These are phyloP conservation scores for Acanthochromis polyacanthus DNA, from an alignment of 2,113 vertebrate species.

Conservation along the genomic window DNA sequence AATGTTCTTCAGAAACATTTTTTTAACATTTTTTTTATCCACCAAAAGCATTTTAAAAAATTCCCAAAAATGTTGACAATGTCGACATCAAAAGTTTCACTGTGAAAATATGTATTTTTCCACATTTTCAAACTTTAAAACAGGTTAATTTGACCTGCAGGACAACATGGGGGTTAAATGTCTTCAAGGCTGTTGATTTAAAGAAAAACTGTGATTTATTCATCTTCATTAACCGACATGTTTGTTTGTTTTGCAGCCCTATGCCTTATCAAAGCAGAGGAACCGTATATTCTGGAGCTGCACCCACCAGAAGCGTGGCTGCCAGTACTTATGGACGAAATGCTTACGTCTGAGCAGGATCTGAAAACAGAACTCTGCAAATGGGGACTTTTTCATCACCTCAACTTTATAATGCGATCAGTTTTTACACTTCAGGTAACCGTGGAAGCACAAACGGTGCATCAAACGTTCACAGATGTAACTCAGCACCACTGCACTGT, in stretches of 20 bases:
- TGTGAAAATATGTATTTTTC: too few species aligned
- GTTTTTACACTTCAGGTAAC: neutral
- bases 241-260: slow-evolving; percentile 58
- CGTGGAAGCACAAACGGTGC: neutral
- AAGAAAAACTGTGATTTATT: too few species aligned
- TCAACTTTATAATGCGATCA: neutral
- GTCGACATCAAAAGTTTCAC: too few species aligned
- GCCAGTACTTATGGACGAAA: slow-evolving; percentile 83
- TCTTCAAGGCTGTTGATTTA: neutral
- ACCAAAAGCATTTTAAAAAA: too few species aligned
- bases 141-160: too few species aligned
- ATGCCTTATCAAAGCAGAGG: slow-evolving; percentile 77
- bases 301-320: slow-evolving; percentile 69
- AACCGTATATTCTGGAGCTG: slow-evolving; percentile 79
- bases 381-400: neutral
- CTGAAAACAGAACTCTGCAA: neutral
- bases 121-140: too few species aligned
- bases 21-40: too few species aligned
- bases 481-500: slow-evolving; percentile 12
- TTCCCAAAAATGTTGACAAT: too few species aligned
- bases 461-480: neutral
- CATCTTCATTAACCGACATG: neutral
- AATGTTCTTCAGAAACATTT: too few species aligned
- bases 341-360: slow-evolving; percentile 80
- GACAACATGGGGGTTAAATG: too few species aligned